Base-by-base conservation (phyloP, 2,888 invertebrate species). In the Lottia gigantea region DNA sequence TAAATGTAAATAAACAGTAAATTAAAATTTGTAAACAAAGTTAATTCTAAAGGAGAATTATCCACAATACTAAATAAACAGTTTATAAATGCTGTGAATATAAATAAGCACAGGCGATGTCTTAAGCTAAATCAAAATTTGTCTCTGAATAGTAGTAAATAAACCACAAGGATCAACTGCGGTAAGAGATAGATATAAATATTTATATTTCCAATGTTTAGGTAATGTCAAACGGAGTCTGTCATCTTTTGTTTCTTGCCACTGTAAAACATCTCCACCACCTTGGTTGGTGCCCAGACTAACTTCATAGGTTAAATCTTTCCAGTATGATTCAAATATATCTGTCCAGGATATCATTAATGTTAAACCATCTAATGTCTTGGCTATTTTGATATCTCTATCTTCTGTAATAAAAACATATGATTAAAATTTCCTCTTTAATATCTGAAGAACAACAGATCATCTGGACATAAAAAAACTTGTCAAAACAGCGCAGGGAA, bases 111-210 rank as follows among this genome's bases (percentile, higher is more conserved):
- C n/a, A n/a, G n/a, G n/a, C n/a, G n/a, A n/a, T n/a, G n/a, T n/a
- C n/a, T n/a, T n/a, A n/a, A n/a, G n/a, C n/a, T n/a, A n/a, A n/a
- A n/a, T n/a, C n/a, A n/a, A n/a, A n/a, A n/a, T n/a, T n/a, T n/a
- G n/a, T n/a, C n/a, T 19, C 11, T 55, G 55, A 8, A 8, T 7
- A 23, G 6, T n/a, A 19, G n/a, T 55, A 55, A 55, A 55, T 55
- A 55, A 55, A n/a, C 55, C 55, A 55, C 55, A 55, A 19, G 55
- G 55, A 55, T 55, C 55, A 0, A 55, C 11, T 19, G 55, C 55
- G 8, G 55, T 55, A 19, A 55, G 7, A 19, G 55, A n/a, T 19
- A 55, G 14, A 55, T 55, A 55, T 55, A 55, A 11, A 11, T 40
- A 40, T 19, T 55, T 23, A 19, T n/a, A 55, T 55, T 16, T 55